Conservation (phyloP, 1,140 invertebrate species). For the Dendroctonus valens region DNA sequence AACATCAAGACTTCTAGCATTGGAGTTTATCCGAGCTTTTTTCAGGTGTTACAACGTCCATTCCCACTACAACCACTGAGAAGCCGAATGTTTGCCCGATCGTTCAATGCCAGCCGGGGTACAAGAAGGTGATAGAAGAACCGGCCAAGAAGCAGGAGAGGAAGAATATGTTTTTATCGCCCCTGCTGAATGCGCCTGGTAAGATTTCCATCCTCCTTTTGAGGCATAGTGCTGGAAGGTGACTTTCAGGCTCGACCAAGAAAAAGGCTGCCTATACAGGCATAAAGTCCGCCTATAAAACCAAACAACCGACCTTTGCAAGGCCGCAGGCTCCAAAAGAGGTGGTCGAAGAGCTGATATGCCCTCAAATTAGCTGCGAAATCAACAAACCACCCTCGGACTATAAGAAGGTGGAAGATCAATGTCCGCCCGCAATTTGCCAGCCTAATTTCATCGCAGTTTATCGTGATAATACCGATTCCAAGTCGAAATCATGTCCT, state of each 20-base stretch:
- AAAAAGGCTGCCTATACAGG: constrained; percentile 4
- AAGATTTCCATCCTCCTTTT: constrained; percentile 3
- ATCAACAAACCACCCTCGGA: constrained; percentile 50
- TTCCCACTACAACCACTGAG: constrained; percentile 29
- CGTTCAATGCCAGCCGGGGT: constrained; percentile 58
- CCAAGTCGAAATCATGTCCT: constrained; percentile 24
- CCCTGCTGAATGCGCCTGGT: constrained; percentile 37
- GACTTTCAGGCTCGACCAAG: constrained; percentile 34
- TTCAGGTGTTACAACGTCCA: constrained; percentile 18
- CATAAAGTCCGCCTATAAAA: neutral
- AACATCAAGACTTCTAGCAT: neutral
- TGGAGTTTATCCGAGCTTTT: neutral
- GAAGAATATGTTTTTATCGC: constrained; percentile 44
- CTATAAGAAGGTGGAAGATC: constrained; percentile 40
- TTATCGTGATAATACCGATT: constrained; percentile 21
- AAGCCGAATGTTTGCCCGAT: constrained; percentile 31
- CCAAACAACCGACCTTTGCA: neutral
- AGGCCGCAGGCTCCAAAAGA: constrained; percentile 7
- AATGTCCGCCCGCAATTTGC: constrained; percentile 59
- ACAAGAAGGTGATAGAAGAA: constrained; percentile 48
- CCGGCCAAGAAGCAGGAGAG: constrained; percentile 33
- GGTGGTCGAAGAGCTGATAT: constrained; percentile 45
- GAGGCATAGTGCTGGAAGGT: neutral
- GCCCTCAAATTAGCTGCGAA: constrained; percentile 57
- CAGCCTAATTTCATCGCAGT: constrained; percentile 56